phyloP scores from a whole-genome alignment of 2,888 invertebrate species.

The Sympetrum striolatum region DNA sequence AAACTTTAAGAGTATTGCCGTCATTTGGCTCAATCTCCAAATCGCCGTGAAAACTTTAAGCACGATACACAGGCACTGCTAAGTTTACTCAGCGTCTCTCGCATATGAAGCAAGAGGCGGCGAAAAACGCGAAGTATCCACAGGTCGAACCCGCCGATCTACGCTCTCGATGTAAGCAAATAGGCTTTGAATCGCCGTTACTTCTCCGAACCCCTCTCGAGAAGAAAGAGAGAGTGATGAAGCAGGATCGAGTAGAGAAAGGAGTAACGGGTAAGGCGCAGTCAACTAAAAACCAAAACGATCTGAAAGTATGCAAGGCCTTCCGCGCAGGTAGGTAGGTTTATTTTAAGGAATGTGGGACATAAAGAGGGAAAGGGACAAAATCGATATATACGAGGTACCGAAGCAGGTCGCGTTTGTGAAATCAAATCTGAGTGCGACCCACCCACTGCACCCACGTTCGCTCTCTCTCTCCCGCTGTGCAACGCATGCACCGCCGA shows the following conservation, averaged over 20 bases:
- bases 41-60: no score
- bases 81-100: no score
- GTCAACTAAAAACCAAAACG: neutral
- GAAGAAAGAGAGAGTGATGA: neutral
- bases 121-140: neutral
- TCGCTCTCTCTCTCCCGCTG: neutral
- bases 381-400: neutral
- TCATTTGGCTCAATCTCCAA: no score
- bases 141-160: neutral
- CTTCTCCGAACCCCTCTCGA: neutral
- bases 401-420: conserved; percentile 32
- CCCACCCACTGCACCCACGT: neutral
- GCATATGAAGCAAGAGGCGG: neutral
- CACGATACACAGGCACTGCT: no score
- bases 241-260: neutral
- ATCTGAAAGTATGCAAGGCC: neutral
- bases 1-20: no score
- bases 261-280: neutral
- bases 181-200: neutral
- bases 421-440: neutral
- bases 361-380: neutral
- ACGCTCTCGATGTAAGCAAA: neutral
- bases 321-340: neutral
- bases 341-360: conserved; percentile 3
- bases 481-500: neutral